A percentile compares a stretch with the other conserved stretches of the same genome.
These are phyloP conservation scores for Agrypnus murinus DNA, from an alignment of 2,888 invertebrate species.

Conservation along the genomic window DNA sequence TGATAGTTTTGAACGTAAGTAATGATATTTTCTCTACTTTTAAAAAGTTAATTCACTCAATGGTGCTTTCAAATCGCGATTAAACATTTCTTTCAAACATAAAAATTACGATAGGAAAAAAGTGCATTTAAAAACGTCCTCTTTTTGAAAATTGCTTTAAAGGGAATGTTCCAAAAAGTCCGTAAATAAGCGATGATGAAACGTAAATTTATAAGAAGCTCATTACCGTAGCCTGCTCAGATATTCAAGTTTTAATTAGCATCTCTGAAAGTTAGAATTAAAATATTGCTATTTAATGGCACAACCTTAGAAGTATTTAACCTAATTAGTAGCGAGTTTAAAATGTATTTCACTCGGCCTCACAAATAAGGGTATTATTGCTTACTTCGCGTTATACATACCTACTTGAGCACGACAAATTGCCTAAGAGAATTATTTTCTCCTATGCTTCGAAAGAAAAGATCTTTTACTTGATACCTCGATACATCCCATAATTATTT, in stretches of 20 bases:
- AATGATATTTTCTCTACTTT: no score
- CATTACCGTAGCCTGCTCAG: constrained; percentile 42
- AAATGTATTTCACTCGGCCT: constrained; percentile 41
- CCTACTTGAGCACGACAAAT: constrained; percentile 42
- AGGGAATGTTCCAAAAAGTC: constrained; percentile 14
- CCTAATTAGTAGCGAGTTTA: constrained; percentile 42
- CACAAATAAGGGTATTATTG: constrained; percentile 46
- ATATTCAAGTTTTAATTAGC: constrained; percentile 48
- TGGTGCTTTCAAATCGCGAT: no score
- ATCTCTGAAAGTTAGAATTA: constrained; percentile 47
- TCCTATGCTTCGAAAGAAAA: constrained; percentile 21
- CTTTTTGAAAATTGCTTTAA: background rate
- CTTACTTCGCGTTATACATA: constrained; percentile 41
- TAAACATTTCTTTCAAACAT: background rate
- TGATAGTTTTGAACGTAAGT: no score
- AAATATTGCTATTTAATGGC: constrained; percentile 48
- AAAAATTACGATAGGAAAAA: background rate
- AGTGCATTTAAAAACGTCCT: background rate
- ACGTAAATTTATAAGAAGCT: constrained; percentile 47
- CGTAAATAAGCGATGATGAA: constrained; percentile 43
- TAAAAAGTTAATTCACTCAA: no score
- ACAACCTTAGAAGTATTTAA: constrained; percentile 48
- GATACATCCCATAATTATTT: constrained; percentile 32
- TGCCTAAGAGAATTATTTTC: constrained; percentile 40
- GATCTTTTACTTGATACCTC: background rate